Evolutionary conservation across 2,888 invertebrate genomes (phyloP).

Genomic region (Agrochola litura): DNA sequence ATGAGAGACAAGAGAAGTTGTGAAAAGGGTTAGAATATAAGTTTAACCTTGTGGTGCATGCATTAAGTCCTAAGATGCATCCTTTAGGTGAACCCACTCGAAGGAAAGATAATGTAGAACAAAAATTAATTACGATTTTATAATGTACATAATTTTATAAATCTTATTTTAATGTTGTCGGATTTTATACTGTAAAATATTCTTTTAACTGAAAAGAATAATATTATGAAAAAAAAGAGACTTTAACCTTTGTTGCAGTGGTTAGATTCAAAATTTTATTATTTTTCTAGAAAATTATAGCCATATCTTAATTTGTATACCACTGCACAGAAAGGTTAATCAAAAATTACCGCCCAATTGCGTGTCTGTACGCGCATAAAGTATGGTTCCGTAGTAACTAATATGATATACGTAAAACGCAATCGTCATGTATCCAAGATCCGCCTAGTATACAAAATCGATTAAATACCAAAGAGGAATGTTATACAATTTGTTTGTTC

Average conservation of each 20-base stretch:
- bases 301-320: conserved; percentile 39
- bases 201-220: conserved; percentile 36
- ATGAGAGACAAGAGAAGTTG: background rate
- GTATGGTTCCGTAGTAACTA: conserved; percentile 39
- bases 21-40: background rate
- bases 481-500: conserved; percentile 8
- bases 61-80: conserved; percentile 5
- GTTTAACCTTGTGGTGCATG: conserved; percentile 3
- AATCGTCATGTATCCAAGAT: conserved; percentile 23
- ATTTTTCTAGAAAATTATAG: conserved; percentile 51
- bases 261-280: conserved; percentile 45
- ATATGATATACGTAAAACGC: conserved; percentile 38
- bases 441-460: conserved; percentile 34
- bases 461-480: conserved; percentile 16
- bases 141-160: conserved; percentile 43
- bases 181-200: conserved; percentile 27
- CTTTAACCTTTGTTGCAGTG: conserved; percentile 60
- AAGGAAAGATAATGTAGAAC: conserved; percentile 7
- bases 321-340: conserved; percentile 58
- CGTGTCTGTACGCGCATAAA: conserved; percentile 9
- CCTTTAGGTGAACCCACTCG: background rate
- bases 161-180: conserved; percentile 44
- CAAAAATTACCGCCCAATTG: conserved; percentile 45
- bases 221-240: conserved; percentile 43
- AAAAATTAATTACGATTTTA: conserved; percentile 48